phyloP scores from a whole-genome alignment of 2,113 vertebrate genomes.

The Hippocampus abdominalis region DNA sequence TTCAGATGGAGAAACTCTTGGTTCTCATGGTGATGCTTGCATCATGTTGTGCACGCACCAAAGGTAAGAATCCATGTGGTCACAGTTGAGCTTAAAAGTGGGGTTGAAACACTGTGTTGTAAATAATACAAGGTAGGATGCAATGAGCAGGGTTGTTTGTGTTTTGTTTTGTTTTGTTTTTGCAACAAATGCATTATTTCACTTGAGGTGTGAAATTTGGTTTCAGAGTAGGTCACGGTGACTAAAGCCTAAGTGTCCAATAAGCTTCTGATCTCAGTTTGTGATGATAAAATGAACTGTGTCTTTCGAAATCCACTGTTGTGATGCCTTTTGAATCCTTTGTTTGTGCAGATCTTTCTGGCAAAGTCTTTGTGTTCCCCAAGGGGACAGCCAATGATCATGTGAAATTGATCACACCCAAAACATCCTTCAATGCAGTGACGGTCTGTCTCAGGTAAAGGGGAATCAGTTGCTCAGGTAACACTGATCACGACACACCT shows the following conservation, averaged over 20 bases:
- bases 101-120: no score
- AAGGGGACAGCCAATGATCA: not conserved
- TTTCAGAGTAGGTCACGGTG: no score
- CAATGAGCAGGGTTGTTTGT: no score
- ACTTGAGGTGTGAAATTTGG: no score
- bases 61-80: conserved; percentile 6
- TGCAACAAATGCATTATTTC: no score
- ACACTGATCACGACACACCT: no score
- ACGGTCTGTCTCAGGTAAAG: conserved; percentile 39
- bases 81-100: no score
- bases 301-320: not conserved
- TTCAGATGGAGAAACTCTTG: conserved; percentile 41
- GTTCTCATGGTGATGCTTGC: conserved; percentile 18
- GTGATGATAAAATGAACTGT: not conserved
- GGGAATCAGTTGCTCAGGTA: not conserved
- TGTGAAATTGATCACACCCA: conserved; percentile 28
- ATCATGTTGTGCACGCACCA: conserved; percentile 7
- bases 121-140: no score
- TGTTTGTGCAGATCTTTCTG: conserved; percentile 31
- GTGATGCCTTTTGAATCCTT: not conserved
- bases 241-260: no score
- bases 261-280: no score
- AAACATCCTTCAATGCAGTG: conserved; percentile 3
- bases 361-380: conserved; percentile 46
- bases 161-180: no score